Evolutionary conservation across 2,113 vertebrate genomes (phyloP), one percentile per base, ranked within the genome.

Genomic region (Agapornis roseicollis): DNA sequence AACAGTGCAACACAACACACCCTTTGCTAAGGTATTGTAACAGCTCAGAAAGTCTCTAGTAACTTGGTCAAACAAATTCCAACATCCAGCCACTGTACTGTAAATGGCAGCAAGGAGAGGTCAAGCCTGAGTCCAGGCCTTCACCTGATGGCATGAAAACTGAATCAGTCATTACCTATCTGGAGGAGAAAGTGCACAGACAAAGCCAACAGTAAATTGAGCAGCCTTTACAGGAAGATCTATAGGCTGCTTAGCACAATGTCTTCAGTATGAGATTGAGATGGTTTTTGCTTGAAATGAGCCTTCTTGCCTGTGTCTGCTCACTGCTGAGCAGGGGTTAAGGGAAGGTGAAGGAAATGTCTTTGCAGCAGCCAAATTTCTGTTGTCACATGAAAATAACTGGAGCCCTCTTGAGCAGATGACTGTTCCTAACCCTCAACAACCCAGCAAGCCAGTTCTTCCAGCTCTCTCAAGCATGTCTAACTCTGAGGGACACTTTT

Each of bases 281-380:
- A 65, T 60, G 85, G 56, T 23, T 88, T 90, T 50, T 64, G 46
- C 41, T 88, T 80, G 72, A 96, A 80, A 91, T 49, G 35, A 90
- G 88, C 60, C 82, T 91, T 72, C 85, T 90, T 90, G 85, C 76
- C 79, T 86, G 55, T 22, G 39, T 55, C 68, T 73, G 77, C 72
- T 68, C 80, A 74, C 88, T 44, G 91, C 86, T 81, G 92, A 90
- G 88, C 60, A 64, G 80, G 85, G 94, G 88, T 93, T 66, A 95
- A 46, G 42, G 66, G 85, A 91, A 91, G 91, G 74, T 85, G 85
- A 94, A 82, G 76, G 85, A 91, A 95, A 94, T 80, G 68, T 69
- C 82, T 96, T 64, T 85, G 85, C 94, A 85, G 72, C 0, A 0
- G 72, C 74, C 80, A 93, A 58, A 88, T 80, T 89, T 82, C 90